Conservation (phyloP, 2,113 vertebrate genomes). For the Pterocles gutturalis region DNA sequence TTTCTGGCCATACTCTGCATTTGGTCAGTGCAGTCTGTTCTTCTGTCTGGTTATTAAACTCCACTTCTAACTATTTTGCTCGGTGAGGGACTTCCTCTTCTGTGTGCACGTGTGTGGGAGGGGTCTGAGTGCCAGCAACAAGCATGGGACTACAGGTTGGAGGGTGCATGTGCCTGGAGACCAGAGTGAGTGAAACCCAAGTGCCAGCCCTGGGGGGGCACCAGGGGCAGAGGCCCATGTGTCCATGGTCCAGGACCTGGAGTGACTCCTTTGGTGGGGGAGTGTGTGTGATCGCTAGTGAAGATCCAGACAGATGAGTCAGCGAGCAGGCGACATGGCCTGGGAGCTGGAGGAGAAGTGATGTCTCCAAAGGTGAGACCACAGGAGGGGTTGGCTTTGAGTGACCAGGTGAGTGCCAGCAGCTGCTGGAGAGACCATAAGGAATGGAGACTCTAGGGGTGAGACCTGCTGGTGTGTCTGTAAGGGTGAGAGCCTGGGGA, state of each 20-base stretch:
- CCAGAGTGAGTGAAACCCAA: background rate
- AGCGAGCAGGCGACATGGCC: accelerated
- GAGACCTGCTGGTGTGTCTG: background rate
- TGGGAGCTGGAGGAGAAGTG: background rate
- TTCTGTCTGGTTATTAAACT: background rate
- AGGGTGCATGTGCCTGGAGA: background rate
- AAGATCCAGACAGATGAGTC: background rate
- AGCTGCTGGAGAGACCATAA: background rate
- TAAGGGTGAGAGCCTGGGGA: background rate
- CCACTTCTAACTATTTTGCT: background rate
- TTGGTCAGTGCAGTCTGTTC: background rate
- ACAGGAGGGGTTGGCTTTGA: background rate
- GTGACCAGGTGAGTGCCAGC: background rate
- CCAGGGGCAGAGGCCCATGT: background rate
- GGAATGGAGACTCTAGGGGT: background rate
- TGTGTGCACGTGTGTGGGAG: background rate
- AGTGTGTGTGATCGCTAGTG: background rate
- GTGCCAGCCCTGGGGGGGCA: background rate
- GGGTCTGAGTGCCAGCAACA: background rate
- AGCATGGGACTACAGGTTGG: background rate
- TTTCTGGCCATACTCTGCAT: background rate
- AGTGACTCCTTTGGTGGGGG: background rate
- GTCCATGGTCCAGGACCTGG: background rate
- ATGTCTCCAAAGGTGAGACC: background rate
- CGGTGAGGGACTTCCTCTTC: background rate